Evolutionary conservation across 2,113 vertebrate species (phyloP).

Genomic region (Tylochromis polylepis): DNA sequence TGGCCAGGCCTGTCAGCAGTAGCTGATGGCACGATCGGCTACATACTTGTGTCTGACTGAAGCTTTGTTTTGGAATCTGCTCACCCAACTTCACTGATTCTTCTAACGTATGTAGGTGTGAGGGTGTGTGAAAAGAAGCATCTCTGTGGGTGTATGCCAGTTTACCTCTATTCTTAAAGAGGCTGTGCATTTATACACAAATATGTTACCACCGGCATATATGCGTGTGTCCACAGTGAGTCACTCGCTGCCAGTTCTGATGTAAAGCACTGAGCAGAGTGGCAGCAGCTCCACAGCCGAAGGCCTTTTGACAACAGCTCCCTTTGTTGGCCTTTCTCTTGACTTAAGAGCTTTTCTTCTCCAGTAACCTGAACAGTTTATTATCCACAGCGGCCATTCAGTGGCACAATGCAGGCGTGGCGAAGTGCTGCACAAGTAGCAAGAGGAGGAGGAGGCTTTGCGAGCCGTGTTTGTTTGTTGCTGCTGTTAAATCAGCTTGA

Average conservation of each 20-base stretch:
- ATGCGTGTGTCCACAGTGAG: not conserved
- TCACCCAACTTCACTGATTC: conserved; percentile 15
- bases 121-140: not conserved
- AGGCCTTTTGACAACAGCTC: conserved; percentile 26
- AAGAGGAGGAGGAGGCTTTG: not conserved
- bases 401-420: conserved; percentile 34
- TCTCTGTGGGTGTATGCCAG: not conserved
- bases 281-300: conserved; percentile 1
- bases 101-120: not conserved
- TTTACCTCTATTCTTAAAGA: not conserved
- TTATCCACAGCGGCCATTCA: conserved; percentile 31
- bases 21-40: conserved; percentile 40
- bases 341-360: conserved; percentile 52
- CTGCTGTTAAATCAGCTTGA: conserved; percentile 14
- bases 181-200: not conserved
- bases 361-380: conserved; percentile 48
- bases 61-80: conserved; percentile 51
- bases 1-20: conserved; percentile 46
- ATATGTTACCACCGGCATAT: not conserved
- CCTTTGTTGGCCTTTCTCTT: conserved; percentile 36
- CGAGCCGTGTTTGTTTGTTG: conserved; percentile 40
- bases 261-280: not conserved
- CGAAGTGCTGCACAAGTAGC: conserved; percentile 12
- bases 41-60: conserved; percentile 54
- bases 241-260: not conserved